Conservation (phyloP, 1,140 invertebrate species). For the Augochlora pura region DNA sequence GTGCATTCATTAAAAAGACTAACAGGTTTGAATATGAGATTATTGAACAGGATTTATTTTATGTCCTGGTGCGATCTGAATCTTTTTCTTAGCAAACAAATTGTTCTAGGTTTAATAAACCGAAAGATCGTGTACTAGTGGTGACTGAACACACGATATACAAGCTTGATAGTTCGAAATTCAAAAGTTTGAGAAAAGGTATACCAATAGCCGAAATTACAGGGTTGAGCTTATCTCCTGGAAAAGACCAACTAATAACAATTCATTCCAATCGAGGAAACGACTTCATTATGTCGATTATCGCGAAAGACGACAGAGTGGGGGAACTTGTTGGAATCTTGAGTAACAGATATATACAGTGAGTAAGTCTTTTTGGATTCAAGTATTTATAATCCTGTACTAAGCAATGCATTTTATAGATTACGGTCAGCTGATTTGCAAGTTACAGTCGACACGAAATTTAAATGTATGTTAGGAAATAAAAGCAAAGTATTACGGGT, state of each 20-base stretch:
- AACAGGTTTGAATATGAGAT: slow-evolving; percentile 68
- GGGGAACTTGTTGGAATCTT: slow-evolving; percentile 95
- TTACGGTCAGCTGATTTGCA: slow-evolving; percentile 82
- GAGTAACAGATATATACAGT: slow-evolving; percentile 87
- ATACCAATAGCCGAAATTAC: slow-evolving; percentile 90
- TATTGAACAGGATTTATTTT: background rate
- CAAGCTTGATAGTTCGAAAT: slow-evolving; percentile 93
- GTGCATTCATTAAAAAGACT: slow-evolving; percentile 76
- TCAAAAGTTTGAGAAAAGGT: slow-evolving; percentile 92
- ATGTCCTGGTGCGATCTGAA: background rate
- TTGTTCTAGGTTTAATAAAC: slow-evolving; percentile 87
- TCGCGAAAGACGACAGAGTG: slow-evolving; percentile 85
- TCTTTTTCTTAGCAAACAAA: background rate
- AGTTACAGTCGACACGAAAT: slow-evolving; percentile 83
- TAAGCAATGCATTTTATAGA: slow-evolving; percentile 71
- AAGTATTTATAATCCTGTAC: background rate
- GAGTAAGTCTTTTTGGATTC: slow-evolving; percentile 75
- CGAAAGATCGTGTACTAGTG: slow-evolving; percentile 92
- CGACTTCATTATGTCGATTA: slow-evolving; percentile 90
- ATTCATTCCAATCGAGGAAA: slow-evolving; percentile 94
- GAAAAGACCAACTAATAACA: slow-evolving; percentile 93
- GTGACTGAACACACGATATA: slow-evolving; percentile 94
- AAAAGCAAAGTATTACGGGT: slow-evolving; percentile 84
- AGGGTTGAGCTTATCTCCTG: slow-evolving; percentile 90
- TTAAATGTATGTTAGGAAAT: slow-evolving; percentile 88